These are phyloP conservation scores for Lucifuga dentata DNA, from an alignment of 2,113 vertebrate species.

Conservation along the genomic window DNA sequence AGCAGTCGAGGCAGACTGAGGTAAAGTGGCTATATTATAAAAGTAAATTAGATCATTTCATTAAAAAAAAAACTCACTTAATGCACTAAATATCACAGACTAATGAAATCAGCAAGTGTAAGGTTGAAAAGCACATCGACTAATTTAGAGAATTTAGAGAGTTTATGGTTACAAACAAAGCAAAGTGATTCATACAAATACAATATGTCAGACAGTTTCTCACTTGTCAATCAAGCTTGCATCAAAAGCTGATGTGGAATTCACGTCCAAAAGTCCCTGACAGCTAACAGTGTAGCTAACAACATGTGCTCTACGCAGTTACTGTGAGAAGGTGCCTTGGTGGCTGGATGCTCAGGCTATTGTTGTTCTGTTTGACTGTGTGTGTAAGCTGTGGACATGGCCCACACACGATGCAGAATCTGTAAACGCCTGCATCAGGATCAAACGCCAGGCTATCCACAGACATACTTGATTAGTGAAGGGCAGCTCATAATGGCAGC, in stretches of 20 bases:
- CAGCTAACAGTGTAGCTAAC: slow-evolving; percentile 67
- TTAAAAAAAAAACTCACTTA: too few relatives aligned
- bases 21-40: too few relatives aligned
- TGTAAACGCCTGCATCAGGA: slow-evolving; percentile 70
- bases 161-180: too few relatives aligned
- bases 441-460: slow-evolving; percentile 71
- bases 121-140: too few relatives aligned
- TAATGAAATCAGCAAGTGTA: too few relatives aligned
- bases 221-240: slow-evolving; percentile 28
- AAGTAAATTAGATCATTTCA: too few relatives aligned
- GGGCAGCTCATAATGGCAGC: slow-evolving; percentile 61
- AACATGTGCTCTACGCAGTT: slow-evolving; percentile 68
- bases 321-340: slow-evolving; percentile 71
- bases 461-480: slow-evolving; percentile 76
- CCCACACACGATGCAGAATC: slow-evolving; percentile 78
- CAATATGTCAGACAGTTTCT: too few relatives aligned
- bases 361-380: slow-evolving; percentile 13
- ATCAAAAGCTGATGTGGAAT: slow-evolving; percentile 41
- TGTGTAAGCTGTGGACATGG: slow-evolving; percentile 32
- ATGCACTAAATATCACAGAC: too few relatives aligned
- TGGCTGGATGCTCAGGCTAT: slow-evolving; percentile 54
- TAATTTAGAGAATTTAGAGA: background rate
- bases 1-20: too few relatives aligned
- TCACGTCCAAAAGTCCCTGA: slow-evolving; percentile 57
- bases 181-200: slow-evolving; percentile 20